Evolutionary conservation across 2,888 invertebrate species (phyloP).

Genomic region (Neoscelio sp.): DNA sequence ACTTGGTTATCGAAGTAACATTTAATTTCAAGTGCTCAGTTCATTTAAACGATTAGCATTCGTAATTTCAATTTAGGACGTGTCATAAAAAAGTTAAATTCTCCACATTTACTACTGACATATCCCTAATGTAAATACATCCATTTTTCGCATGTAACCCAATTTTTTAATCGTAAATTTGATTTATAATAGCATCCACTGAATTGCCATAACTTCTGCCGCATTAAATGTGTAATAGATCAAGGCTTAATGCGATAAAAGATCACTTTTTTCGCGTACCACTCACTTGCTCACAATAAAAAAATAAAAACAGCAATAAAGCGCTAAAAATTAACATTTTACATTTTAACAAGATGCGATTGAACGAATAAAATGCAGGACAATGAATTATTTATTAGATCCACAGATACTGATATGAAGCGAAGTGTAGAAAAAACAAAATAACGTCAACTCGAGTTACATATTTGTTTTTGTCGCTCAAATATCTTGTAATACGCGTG

Average conservation of each 20-base stretch:
- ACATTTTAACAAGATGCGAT: constrained; percentile 47
- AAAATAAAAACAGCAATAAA: constrained; percentile 50
- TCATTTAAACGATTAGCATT: constrained; percentile 12
- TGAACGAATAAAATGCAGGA: constrained; percentile 45
- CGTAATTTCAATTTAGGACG: constrained; percentile 6
- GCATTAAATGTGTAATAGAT: constrained; percentile 24
- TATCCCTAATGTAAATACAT: constrained; percentile 5
- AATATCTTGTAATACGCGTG: constrained; percentile 3
- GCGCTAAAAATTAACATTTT: constrained; percentile 54
- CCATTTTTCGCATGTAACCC: constrained; percentile 27
- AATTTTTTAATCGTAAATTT: constrained; percentile 43
- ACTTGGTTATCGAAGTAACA: not conserved
- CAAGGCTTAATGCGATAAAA: constrained; percentile 27
- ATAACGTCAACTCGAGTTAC: constrained; percentile 5
- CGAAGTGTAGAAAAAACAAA: constrained; percentile 19
- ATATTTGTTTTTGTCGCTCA: constrained; percentile 14
- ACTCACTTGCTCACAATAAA: constrained; percentile 18
- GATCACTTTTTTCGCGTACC: constrained; percentile 28
- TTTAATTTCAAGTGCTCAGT: constrained; percentile 8
- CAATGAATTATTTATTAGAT: constrained; percentile 61
- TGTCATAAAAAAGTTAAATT: constrained; percentile 4
- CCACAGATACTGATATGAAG: constrained; percentile 23
- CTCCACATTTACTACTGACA: not conserved
- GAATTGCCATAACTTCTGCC: constrained; percentile 34
- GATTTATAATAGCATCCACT: constrained; percentile 17